Conservation (phyloP, 2,113 vertebrate genomes). For the Phrynocephalus versicolor region DNA sequence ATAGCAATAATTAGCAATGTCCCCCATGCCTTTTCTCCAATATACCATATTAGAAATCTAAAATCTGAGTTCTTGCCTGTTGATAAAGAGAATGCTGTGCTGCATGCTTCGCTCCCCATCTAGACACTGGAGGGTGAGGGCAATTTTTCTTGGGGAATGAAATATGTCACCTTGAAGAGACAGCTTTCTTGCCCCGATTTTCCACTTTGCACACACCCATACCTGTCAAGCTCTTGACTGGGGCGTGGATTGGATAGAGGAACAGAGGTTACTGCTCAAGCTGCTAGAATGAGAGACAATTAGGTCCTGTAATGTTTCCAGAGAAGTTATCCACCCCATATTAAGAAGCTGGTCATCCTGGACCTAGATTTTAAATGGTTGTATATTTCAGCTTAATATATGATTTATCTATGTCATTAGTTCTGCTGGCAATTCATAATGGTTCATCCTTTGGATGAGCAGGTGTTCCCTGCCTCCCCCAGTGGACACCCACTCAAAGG, state of each 20-base stretch:
- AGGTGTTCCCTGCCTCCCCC: too few relatives aligned
- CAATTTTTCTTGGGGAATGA: too few relatives aligned
- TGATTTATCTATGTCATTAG: background rate
- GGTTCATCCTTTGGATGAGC: too few relatives aligned
- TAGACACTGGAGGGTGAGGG: too few relatives aligned
- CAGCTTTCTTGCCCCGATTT: background rate
- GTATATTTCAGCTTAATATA: background rate
- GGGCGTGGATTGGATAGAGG: background rate
- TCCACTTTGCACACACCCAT: background rate
- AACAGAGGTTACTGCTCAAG: background rate
- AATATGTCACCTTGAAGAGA: background rate
- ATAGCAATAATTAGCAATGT: background rate
- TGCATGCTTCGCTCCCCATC: background rate
- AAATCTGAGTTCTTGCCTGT: background rate
- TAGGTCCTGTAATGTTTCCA: background rate
- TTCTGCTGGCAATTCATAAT: too few relatives aligned
- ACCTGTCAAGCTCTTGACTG: background rate
- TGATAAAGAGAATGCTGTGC: background rate
- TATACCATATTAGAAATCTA: background rate
- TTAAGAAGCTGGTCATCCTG: background rate
- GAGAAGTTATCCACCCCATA: background rate
- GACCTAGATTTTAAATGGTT: background rate
- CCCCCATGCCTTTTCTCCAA: background rate
- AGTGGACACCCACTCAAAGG: too few relatives aligned
- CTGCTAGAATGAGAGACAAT: background rate